Base-by-base conservation (phyloP, 2,113 vertebrate genomes). In the Actinemys pallida region DNA sequence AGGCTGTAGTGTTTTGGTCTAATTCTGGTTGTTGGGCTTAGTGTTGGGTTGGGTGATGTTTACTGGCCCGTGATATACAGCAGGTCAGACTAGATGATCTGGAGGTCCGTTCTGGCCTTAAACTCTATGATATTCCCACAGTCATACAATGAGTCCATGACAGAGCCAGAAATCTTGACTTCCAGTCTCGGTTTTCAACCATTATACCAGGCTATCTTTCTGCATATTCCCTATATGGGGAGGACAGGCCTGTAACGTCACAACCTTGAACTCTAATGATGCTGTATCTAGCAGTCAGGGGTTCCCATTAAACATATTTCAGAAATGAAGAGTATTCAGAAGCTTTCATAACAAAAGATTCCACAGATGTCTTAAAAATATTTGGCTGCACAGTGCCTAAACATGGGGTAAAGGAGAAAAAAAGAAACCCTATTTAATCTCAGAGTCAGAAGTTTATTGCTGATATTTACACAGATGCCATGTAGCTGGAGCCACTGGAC, bases 381-480 rank as follows among this genome's bases (percentile, higher is more conserved):
- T 85, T 88, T 91, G 1, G 0, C 4, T 87, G 39, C 12, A 89
- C 93, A 52, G 16, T 1, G 10, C 12, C 65, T 79, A 87, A 92
- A 42, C 45, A 54, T 3, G 5, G 57, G 4, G 83, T 72, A 76
- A 80, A 92, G 78, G 69, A 92, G 90, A 95, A 94, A 87, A 93
- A 76, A 8, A 6, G 84, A 95, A 80, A 79, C 47, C 52, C 29
- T 84, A 81, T 90, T 97, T 95, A 89, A 92, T 93, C 90, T 92
- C n/a, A 35, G 81, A 97, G 81, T 79, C 84, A 84, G 88, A 93
- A 93, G 29, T 92, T 96, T 95, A 90, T 80, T 95, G 62, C 86
- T 95, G 76, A 57, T 96, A 50, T 97, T 96, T 96, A 96, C 83
- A 89, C 90, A 96, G 95, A 97, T 97, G 90, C 84, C 86, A 53